Base-by-base conservation (phyloP, 2,113 vertebrate genomes). In the Dipodomys ordii region DNA sequence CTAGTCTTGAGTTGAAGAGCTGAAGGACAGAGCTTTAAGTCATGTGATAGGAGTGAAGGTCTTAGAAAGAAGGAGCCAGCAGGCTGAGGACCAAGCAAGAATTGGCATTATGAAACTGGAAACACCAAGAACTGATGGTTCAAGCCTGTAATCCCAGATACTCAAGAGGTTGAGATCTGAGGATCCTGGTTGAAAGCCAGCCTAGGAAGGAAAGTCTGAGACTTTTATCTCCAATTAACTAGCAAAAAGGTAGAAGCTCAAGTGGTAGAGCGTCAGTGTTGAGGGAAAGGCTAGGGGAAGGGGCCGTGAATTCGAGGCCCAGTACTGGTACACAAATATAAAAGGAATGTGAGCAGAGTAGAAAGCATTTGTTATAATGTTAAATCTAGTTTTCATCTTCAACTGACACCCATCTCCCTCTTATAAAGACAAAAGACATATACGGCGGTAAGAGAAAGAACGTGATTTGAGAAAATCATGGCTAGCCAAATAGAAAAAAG, bases 371-470 rank as follows among this genome's bases (percentile, higher is more conserved):
- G 44, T 77, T 83, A 1, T 62, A 35, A 23, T 77, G 49, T 44
- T 86, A 67, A 93, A 67, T 94, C n/a, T 12, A 27, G n/a, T 89
- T 87, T 83, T 82, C 44, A 32, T 87, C 64, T 94, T 27, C 74
- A 68, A 76, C 62, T 60, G 85, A 88, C 67, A 72, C 9, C 72
- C 65, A 80, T 92, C 68, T 88, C 65, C 71, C 92, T 93, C n/a
- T 84, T 64, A 91, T 2, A 82, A 81, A 93, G 67, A 81, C 78
- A 90, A 62, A 84, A 69, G 22, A 46, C 11, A 32, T 65, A 87
- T 35, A 62, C 7, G n/a, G 27, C 49, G 74, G 87, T 91, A 91
- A 13, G 72, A 92, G 65, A 72, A 89, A 90, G 49, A 93, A 39
- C 20, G 19, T 73, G 81, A 86, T 32, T 46, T 88, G 82, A 90